phyloP scores from a whole-genome alignment of 2,888 invertebrate genomes.

The Eudasyphora cyanicolor region DNA sequence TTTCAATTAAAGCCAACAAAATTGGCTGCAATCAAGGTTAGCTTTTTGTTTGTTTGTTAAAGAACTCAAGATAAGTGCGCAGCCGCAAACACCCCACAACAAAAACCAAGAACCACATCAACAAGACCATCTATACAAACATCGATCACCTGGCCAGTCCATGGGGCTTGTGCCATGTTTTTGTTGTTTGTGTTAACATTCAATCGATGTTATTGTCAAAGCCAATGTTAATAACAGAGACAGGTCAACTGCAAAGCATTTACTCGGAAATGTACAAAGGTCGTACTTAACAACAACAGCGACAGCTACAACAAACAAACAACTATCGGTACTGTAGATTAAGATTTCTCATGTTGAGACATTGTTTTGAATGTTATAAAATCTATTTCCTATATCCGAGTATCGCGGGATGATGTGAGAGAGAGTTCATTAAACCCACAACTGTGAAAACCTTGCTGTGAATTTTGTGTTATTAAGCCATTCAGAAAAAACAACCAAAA shows the following conservation, averaged over 20 bases:
- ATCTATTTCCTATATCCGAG: conserved; percentile 4
- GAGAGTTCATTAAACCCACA: conserved; percentile 25
- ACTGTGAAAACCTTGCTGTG: conserved; percentile 11
- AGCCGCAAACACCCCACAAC: neutral
- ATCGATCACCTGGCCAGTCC: no score
- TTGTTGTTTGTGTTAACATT: neutral
- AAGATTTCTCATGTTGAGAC: neutral
- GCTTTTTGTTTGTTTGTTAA: no score
- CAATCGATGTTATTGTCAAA: conserved; percentile 58
- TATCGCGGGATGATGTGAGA: neutral
- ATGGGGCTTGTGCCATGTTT: neutral
- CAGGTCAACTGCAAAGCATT: neutral
- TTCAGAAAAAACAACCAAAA: neutral
- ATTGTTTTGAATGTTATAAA: neutral
- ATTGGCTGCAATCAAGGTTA: conserved; percentile 40
- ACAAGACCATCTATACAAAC: neutral
- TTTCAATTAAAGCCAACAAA: conserved; percentile 27
- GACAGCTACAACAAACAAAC: no score
- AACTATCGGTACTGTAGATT: neutral
- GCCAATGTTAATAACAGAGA: conserved; percentile 55
- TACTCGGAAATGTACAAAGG: neutral
- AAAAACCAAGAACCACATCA: neutral
- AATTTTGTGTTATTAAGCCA: conserved; percentile 9
- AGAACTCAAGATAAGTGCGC: neutral
- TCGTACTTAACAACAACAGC: neutral